Percentiles rank a stretch among this genome's conserved stretches.
phyloP scores from a whole-genome alignment of 2,113 vertebrate genomes.

The Hassar affinis region DNA sequence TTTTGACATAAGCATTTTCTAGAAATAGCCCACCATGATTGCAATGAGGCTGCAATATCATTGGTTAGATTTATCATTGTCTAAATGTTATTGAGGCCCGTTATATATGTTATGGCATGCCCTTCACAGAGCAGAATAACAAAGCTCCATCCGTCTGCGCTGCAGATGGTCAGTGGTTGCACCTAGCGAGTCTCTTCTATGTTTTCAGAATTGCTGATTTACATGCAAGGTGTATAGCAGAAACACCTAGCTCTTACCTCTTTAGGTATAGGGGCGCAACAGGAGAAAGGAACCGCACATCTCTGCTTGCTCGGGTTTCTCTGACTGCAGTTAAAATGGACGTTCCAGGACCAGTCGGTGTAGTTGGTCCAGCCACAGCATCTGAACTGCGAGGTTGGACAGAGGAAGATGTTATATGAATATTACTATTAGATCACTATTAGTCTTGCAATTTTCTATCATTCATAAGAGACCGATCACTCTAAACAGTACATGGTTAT shows the following conservation, averaged over 20 bases:
- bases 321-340: constrained; percentile 73
- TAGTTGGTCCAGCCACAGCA: constrained; percentile 78
- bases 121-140: background rate
- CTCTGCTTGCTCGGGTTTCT: constrained; percentile 71
- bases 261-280: constrained; percentile 71
- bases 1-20: constrained; percentile 3
- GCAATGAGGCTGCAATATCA: constrained; percentile 1
- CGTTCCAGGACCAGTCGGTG: constrained; percentile 77
- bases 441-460: constrained; percentile 42
- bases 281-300: constrained; percentile 74
- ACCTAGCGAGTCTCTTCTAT: background rate
- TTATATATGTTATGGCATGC: constrained; percentile 5
- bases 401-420: background rate
- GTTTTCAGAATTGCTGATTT: constrained; percentile 28
- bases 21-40: constrained; percentile 10
- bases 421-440: constrained; percentile 54
- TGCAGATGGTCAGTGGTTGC: constrained; percentile 7
- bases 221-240: background rate
- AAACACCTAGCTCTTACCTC: constrained; percentile 60
- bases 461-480: constrained; percentile 42
- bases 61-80: constrained; percentile 25
- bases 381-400: constrained; percentile 64
- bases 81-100: constrained; percentile 2
- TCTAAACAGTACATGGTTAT: background rate
- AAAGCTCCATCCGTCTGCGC: background rate